Percentiles rank a stretch among this genome's conserved stretches.
Evolutionary conservation across 2,888 invertebrate species (phyloP).

Genomic region (Arrhopalites spinosus): DNA sequence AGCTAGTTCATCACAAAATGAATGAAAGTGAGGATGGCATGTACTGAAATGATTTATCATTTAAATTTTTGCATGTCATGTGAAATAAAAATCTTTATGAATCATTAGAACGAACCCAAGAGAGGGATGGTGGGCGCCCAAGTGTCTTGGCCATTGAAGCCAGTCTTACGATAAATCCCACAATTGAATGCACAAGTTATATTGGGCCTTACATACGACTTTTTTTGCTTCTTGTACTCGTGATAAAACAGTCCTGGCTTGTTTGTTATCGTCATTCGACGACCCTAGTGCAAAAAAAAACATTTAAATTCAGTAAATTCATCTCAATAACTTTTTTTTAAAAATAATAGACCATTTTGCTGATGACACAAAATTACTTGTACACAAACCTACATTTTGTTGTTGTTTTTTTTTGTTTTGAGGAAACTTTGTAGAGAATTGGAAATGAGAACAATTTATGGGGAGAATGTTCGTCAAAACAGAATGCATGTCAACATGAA

Average conservation of each 20-base stretch:
- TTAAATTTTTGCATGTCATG: neutral
- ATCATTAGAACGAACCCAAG: slow-evolving; percentile 58
- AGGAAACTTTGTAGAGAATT: neutral
- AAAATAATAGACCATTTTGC: too few relatives aligned
- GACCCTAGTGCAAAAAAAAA: slow-evolving; percentile 20
- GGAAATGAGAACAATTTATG: neutral
- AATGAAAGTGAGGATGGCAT: too few relatives aligned
- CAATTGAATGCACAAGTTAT: slow-evolving; percentile 75
- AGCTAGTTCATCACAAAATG: too few relatives aligned
- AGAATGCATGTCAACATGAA: too few relatives aligned
- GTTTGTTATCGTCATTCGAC: slow-evolving; percentile 44
- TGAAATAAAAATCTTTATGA: neutral
- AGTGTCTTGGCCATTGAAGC: slow-evolving; percentile 66
- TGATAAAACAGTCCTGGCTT: slow-evolving; percentile 61
- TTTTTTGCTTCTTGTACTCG: slow-evolving; percentile 62
- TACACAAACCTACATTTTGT: too few relatives aligned
- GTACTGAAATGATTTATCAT: too few relatives aligned
- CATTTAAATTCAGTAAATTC: too few relatives aligned
- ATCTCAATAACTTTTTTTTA: neutral
- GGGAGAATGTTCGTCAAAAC: too few relatives aligned
- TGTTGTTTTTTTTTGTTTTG: neutral
- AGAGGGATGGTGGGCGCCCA: slow-evolving; percentile 70
- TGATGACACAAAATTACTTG: too few relatives aligned
- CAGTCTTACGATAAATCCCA: slow-evolving; percentile 70
- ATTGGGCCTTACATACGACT: slow-evolving; percentile 64